Conservation (phyloP, 2,797 vertebrate species). For the Micrastur ruficollis region DNA sequence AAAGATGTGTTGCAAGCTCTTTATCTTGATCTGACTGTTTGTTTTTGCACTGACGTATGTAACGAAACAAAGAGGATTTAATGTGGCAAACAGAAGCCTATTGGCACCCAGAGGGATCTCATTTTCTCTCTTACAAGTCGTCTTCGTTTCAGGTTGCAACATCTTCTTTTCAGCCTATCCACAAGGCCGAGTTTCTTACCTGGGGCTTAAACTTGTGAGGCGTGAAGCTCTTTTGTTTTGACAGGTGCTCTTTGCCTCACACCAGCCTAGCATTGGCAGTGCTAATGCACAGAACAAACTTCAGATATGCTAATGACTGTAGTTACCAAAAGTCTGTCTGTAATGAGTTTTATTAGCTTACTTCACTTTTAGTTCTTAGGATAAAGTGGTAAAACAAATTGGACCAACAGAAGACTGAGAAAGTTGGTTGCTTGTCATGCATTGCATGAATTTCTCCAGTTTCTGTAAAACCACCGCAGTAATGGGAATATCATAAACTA, state of each 20-base stretch:
- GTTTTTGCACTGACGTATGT: constrained; percentile 78
- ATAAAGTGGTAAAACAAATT: constrained; percentile 58
- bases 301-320: constrained; percentile 67
- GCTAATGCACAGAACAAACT: constrained; percentile 64
- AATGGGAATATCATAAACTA: neutral
- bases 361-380: constrained; percentile 48
- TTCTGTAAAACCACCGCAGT: neutral
- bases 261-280: constrained; percentile 45
- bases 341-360: constrained; percentile 69
- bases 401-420: neutral
- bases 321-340: constrained; percentile 64
- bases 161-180: constrained; percentile 66
- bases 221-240: constrained; percentile 83
- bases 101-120: constrained; percentile 76
- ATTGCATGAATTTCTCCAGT: neutral
- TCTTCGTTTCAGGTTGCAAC: constrained; percentile 76
- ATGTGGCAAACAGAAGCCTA: constrained; percentile 79
- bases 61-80: constrained; percentile 85
- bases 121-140: constrained; percentile 75
- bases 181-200: constrained; percentile 78
- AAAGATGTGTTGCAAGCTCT: constrained; percentile 61
- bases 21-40: constrained; percentile 81
- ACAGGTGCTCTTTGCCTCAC: constrained; percentile 82
- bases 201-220: constrained; percentile 78
- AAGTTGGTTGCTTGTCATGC: neutral